A percentile compares a stretch with the other conserved stretches of the same genome.
These are phyloP conservation scores for Himalopsyche anomala DNA, from an alignment of 2,888 invertebrate genomes.

Conservation along the genomic window DNA sequence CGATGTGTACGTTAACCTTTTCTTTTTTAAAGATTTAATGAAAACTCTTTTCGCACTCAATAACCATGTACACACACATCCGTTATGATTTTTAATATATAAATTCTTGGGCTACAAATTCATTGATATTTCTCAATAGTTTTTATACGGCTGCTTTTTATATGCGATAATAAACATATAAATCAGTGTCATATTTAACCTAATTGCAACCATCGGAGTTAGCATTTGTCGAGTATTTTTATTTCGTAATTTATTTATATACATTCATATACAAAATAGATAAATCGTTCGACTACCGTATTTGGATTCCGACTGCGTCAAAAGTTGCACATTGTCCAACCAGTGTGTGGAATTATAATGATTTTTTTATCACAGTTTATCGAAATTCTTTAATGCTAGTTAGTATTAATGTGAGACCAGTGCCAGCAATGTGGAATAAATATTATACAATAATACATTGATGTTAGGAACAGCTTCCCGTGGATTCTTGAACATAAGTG, in stretches of 20 bases:
- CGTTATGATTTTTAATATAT: not conserved
- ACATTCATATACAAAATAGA: not conserved
- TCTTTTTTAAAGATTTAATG: too few species aligned
- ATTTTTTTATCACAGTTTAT: too few species aligned
- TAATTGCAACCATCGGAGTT: not conserved
- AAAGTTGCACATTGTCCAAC: too few species aligned
- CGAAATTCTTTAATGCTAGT: too few species aligned
- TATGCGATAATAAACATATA: not conserved
- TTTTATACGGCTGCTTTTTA: not conserved
- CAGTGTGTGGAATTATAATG: too few species aligned
- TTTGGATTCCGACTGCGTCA: not conserved
- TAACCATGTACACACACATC: not conserved
- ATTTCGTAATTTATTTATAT: not conserved
- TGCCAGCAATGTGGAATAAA: too few species aligned
- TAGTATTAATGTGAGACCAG: too few species aligned
- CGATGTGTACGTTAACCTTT: too few species aligned
- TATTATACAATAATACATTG: too few species aligned
- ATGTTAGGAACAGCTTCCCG: too few species aligned
- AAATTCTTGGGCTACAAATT: not conserved
- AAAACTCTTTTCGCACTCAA: too few species aligned
- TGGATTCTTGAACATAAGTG: too few species aligned
- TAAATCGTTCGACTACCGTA: not conserved
- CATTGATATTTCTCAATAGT: not conserved
- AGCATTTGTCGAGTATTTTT: not conserved
- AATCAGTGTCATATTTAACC: not conserved